Base-by-base conservation (phyloP, 2,888 invertebrate species). In the Oligia latruncula region DNA sequence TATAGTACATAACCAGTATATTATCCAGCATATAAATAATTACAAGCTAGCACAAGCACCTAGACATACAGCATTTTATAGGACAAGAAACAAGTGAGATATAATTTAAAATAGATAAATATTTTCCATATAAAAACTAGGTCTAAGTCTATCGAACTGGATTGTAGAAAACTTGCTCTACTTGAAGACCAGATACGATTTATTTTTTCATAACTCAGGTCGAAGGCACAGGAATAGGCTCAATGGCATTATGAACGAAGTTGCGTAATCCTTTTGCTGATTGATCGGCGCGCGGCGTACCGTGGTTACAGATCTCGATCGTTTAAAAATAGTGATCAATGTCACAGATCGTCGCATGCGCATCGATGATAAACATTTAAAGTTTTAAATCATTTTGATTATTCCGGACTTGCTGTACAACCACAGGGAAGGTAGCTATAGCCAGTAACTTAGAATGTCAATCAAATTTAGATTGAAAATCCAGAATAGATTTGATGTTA, bases 81-180 rank as follows among this genome's bases (percentile, higher is more conserved):
- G 15, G 66, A 71, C 73, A 79, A 87, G 87, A 86, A 82, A 71
- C 72, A 77, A 84, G 88, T 80, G 85, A 88, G 88, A 85, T 85
- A 85, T 81, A 83, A 87, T 83, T 88, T 82, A 71, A 88, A 88
- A 87, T 85, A 88, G 75, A 85, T 87, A 79, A 71, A 82, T 82
- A 83, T 85, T 87, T 80, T 87, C 40, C 20, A 76, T 71, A 78
- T 68, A 88, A 88, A 85, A 88, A 87, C 84, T 85, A 77, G 85
- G 73, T 77, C 77, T 83, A 46, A 60, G 72, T 73, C 49, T 73
- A 75, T 40, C 15, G 2, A 43, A 82, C 82, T 80, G 66, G 88
- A 71, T 79, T 70, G 66, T 85, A 85, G 88, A 88, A 85, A 85
- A 88, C 87, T 88, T 68, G 84, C 76, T 77, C 49, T 62, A 78